Evolutionary conservation across 2,797 vertebrate genomes (phyloP), one percentile per base, ranked within the genome.

Genomic region (Naso thynnoides): DNA sequence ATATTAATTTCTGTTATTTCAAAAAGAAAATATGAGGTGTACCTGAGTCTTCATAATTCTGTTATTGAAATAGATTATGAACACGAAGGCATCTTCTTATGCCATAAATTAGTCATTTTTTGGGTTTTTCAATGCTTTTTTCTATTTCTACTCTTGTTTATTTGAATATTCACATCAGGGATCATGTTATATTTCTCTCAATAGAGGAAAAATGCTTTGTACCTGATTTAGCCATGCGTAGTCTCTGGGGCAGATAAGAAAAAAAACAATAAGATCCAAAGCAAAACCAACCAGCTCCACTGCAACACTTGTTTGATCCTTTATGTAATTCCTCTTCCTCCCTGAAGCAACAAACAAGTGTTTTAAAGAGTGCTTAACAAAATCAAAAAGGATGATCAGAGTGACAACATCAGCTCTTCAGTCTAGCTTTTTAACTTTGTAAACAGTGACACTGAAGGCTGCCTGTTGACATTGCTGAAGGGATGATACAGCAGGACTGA

Each of bases 401-500:
- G 19, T 57, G 16, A 27, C 27, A 45, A 14, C 50, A 38, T 42
- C 33, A 27, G 23, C 29, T 8, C 38, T 59, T 44, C 23, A 26
- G 14, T 18, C 3, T 0, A 42, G 19, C 26, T 7, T 27, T 65
- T 60, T 41, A 16, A 61, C 21, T 24, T 19, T 5, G 18, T 15
- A 13, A 8, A 21, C 11, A 31, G 42, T 24, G n/a, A 27, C 26
- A 21, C 18, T 42, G 18, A 61, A 42, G 18, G 50, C 36, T 11
- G 5, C 52, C 18, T 27, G 13, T 56, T 67, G 14, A 19, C 7
- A 27, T 29, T 23, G 23, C 3, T 19, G 36, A 39, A 41, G 38
- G 16, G 56, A 66, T 57, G 23, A 19, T 16, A 29, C 39, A 33
- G 31, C 24, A 53, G 48, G 11, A 26, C 54, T 73, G 5, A 67